A percentile compares a stretch with the other conserved stretches of the same genome.
Evolutionary conservation across 2,113 vertebrate species (phyloP).

Genomic region (Sylvia atricapilla): DNA sequence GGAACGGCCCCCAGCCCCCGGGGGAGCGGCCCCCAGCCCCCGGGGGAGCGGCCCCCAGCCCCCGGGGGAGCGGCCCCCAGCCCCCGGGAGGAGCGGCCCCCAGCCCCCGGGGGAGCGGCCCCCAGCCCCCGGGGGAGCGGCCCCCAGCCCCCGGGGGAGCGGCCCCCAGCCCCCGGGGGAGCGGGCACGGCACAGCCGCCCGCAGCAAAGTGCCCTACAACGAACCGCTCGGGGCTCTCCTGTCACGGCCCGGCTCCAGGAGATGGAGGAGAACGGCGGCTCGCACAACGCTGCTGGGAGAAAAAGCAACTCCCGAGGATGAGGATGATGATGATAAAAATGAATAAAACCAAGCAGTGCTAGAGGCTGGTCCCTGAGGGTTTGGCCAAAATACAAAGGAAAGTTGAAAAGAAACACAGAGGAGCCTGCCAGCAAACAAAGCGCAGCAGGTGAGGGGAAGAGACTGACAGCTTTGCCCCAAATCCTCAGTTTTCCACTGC

Average conservation of each 20-base stretch:
- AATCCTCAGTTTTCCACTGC: background rate
- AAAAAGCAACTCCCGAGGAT: background rate
- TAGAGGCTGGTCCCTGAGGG: rapidly evolving
- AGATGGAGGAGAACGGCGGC: background rate
- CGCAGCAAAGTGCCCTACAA: rapidly evolving
- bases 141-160: background rate
- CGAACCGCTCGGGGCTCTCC: background rate
- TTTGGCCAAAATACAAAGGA: background rate
- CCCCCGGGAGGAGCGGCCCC: no score
- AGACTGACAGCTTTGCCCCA: background rate
- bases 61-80: background rate
- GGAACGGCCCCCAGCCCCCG: no score
- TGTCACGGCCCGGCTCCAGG: background rate
- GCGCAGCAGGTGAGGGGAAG: background rate
- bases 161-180: rapidly evolving
- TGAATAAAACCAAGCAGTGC: rapidly evolving
- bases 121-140: background rate
- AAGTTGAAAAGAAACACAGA: background rate
- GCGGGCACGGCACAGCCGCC: background rate
- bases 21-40: background rate
- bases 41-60: background rate
- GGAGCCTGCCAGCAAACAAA: no score
- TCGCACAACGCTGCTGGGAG: rapidly evolving
- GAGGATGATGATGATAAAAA: background rate
- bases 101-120: background rate